Percentiles rank a stretch among this genome's conserved stretches.
phyloP scores from a whole-genome alignment of 2,888 invertebrate species.

The Theodoxus fluviatilis region DNA sequence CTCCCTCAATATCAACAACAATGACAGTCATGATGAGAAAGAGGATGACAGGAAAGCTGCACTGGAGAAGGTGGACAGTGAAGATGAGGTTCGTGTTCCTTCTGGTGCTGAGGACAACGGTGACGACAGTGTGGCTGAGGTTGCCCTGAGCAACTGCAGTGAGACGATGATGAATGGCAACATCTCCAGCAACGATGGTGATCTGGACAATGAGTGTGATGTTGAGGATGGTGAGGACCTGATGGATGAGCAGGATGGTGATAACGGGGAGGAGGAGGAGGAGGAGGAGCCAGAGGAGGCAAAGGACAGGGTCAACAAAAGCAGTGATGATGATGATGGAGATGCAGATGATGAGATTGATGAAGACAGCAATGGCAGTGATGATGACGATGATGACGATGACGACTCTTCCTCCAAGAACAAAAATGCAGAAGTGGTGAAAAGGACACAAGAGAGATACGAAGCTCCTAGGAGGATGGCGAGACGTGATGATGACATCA shows the following conservation, averaged over 20 bases:
- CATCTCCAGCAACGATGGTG: conserved; percentile 26
- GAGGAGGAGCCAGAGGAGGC: conserved; percentile 21
- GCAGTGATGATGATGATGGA: conserved; percentile 29
- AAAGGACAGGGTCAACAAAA: conserved; percentile 23
- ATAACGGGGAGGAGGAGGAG: conserved; percentile 31
- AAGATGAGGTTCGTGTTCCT: conserved; percentile 26
- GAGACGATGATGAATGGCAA: too few relatives aligned
- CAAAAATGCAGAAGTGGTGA: conserved; percentile 1
- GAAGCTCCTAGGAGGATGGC: conserved; percentile 23
- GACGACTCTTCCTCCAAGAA: conserved; percentile 23
- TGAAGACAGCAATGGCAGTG: conserved; percentile 29
- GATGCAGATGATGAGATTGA: conserved; percentile 31
- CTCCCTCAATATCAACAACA: neutral
- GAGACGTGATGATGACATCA: conserved; percentile 31
- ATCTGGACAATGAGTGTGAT: conserved; percentile 30
- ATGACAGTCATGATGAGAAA: neutral
- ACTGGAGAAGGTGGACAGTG: conserved; percentile 30
- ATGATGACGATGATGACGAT: conserved; percentile 34
- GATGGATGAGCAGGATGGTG: conserved; percentile 32
- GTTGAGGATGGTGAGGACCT: conserved; percentile 32
- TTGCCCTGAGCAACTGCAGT: too few relatives aligned
- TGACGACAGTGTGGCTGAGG: conserved; percentile 22
- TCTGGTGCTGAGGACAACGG: conserved; percentile 9
- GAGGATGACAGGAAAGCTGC: conserved; percentile 27
- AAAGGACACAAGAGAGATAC: conserved; percentile 24